Evolutionary conservation across 2,797 vertebrate genomes (phyloP).

Genomic region (Eulemur mongoz): DNA sequence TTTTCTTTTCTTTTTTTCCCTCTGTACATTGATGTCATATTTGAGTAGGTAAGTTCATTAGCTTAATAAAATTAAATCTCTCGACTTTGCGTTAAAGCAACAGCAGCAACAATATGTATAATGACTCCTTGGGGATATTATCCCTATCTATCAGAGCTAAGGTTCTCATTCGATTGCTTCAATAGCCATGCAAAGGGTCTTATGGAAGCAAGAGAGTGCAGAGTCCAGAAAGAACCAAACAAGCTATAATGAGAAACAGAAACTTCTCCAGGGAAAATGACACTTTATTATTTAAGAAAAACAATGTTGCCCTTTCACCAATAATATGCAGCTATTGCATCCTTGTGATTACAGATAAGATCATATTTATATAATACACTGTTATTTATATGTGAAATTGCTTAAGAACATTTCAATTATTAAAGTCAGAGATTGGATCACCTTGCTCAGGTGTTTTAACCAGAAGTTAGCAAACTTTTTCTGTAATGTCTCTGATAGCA

Average conservation of each 20-base stretch:
- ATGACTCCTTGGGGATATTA: background rate
- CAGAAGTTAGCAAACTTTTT: background rate
- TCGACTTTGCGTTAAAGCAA: background rate
- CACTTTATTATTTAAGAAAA: conserved; percentile 9
- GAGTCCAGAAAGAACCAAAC: background rate
- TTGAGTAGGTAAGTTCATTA: conserved; percentile 14
- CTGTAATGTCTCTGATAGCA: background rate
- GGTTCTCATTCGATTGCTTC: background rate
- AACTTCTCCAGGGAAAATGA: background rate
- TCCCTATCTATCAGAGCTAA: background rate
- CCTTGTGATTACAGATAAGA: background rate
- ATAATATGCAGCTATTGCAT: background rate
- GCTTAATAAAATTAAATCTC: conserved; percentile 9
- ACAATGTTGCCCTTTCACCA: background rate
- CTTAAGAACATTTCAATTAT: background rate
- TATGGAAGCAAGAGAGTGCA: background rate
- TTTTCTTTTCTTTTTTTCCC: background rate
- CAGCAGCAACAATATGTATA: background rate
- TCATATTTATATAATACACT: background rate
- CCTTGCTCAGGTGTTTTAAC: background rate
- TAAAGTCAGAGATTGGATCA: background rate
- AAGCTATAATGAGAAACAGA: background rate
- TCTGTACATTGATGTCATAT: background rate
- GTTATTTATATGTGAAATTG: background rate
- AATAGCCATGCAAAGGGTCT: background rate